These are phyloP conservation scores for Xestia xanthographa DNA, from an alignment of 2,888 invertebrate genomes.

Conservation along the genomic window DNA sequence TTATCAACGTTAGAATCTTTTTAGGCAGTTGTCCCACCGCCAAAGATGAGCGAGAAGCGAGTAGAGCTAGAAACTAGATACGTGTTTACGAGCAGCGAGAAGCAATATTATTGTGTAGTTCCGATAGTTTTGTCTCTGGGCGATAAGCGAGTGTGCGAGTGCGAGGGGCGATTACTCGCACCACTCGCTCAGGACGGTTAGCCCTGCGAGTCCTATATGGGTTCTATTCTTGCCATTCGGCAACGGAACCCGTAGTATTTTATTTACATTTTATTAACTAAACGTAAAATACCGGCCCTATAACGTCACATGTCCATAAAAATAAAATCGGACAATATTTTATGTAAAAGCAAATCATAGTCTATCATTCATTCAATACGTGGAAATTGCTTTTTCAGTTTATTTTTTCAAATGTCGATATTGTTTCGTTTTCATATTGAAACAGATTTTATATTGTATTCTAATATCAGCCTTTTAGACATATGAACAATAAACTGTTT, in stretches of 20 bases:
- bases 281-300: not conserved
- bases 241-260: not conserved
- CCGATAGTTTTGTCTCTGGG: too few species aligned
- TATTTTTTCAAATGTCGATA: not conserved
- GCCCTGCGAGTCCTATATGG: too few species aligned
- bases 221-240: too few species aligned
- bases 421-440: not conserved
- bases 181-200: too few species aligned
- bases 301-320: not conserved
- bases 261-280: too few species aligned
- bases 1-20: not conserved
- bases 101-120: too few species aligned
- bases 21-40: too few species aligned
- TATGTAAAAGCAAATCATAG: conserved; percentile 15
- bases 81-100: too few species aligned
- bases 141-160: too few species aligned
- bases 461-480: not conserved
- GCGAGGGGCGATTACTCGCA: too few species aligned
- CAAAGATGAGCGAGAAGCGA: too few species aligned
- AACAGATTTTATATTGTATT: not conserved
- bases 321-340: conserved; percentile 7
- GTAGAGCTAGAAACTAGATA: too few species aligned
- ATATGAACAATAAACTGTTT: not conserved
- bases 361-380: conserved; percentile 8
- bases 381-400: conserved; percentile 1